Percentiles rank a stretch among this genome's conserved stretches.
Conservation (phyloP, 2,888 invertebrate genomes). For the Eupithecia pulchellata region DNA sequence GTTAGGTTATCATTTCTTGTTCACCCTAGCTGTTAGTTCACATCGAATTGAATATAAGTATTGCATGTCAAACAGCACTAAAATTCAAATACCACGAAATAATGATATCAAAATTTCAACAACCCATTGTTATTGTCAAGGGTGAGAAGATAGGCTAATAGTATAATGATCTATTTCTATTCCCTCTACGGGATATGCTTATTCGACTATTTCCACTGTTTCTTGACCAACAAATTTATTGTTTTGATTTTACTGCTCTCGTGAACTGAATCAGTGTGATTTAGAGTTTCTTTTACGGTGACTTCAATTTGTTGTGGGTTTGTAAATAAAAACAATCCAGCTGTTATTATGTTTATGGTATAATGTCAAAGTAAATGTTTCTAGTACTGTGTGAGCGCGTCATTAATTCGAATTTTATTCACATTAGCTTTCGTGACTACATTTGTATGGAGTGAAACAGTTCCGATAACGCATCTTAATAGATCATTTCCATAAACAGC, state of each 20-base stretch:
- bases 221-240: conserved; percentile 59
- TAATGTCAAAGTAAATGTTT: conserved; percentile 81
- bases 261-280: conserved; percentile 32
- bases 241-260: conserved; percentile 40
- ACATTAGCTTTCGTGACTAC: conserved; percentile 70
- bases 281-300: conserved; percentile 48
- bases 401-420: conserved; percentile 78
- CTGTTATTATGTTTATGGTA: conserved; percentile 75
- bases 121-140: conserved; percentile 82
- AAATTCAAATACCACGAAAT: conserved; percentile 69
- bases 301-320: conserved; percentile 29
- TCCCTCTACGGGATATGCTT: conserved; percentile 59
- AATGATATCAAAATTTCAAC: conserved; percentile 83
- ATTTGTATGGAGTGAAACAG: conserved; percentile 63
- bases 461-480: conserved; percentile 62
- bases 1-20: not conserved
- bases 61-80: conserved; percentile 80
- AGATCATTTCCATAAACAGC: conserved; percentile 54
- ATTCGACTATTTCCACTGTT: conserved; percentile 68
- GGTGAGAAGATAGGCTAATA: conserved; percentile 85
- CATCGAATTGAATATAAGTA: conserved; percentile 76
- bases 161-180: conserved; percentile 83
- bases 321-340: conserved; percentile 67
- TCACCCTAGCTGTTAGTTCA: conserved; percentile 65
- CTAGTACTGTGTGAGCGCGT: conserved; percentile 67